A percentile compares a stretch with the other conserved stretches of the same genome.
Conservation (phyloP, 2,113 vertebrate genomes). For the Progne subis region DNA sequence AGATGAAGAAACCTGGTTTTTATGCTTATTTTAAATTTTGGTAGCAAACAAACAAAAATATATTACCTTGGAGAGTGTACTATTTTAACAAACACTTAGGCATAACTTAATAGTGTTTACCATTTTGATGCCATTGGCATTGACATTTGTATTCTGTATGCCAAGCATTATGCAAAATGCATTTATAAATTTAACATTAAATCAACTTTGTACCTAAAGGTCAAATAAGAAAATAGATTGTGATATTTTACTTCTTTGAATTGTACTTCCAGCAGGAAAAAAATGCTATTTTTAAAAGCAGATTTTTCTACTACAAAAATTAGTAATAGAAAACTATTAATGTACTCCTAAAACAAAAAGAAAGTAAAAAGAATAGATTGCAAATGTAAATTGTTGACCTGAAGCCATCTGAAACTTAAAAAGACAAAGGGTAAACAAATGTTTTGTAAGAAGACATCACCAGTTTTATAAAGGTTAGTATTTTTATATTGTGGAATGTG, state of each 20-base stretch:
- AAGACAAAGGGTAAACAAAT: fast-evolving
- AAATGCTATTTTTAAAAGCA: background rate
- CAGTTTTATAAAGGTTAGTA: background rate
- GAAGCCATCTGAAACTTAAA: background rate
- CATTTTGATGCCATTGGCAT: background rate
- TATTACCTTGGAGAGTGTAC: background rate
- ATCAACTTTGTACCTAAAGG: background rate
- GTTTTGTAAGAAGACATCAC: background rate
- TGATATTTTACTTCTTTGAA: background rate
- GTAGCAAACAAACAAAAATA: background rate
- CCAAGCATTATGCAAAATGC: background rate
- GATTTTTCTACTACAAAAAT: background rate
- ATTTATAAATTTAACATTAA: background rate
- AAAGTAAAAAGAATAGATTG: fast-evolving
- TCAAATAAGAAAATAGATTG: background rate
- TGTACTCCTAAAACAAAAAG: background rate
- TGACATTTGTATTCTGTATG: background rate
- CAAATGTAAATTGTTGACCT: background rate
- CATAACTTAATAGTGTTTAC: background rate
- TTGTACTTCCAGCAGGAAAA: background rate
- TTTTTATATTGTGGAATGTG: background rate
- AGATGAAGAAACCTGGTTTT: background rate
- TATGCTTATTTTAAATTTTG: background rate
- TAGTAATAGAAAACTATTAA: background rate
- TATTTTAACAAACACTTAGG: background rate